Percentiles rank a stretch among this genome's conserved stretches.
Evolutionary conservation across 2,113 vertebrate genomes (phyloP).

Genomic region (Nyctibius bracteatus): DNA sequence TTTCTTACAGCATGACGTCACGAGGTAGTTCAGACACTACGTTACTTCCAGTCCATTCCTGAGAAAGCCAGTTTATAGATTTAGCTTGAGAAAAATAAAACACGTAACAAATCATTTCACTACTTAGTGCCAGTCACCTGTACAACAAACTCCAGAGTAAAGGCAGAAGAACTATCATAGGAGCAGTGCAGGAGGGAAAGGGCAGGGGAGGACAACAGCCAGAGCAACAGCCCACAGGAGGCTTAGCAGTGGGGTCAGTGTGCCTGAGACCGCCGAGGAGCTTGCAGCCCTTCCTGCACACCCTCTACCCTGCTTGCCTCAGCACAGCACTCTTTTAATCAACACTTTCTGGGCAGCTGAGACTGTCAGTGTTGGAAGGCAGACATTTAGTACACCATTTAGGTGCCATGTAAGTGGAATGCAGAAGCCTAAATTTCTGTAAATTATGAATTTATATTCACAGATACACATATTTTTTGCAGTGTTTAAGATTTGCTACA

Average conservation of each 20-base stretch:
- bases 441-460: neutral
- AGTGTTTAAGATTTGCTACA: neutral
- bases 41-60: neutral
- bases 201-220: neutral
- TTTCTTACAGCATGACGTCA: neutral
- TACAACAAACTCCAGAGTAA: neutral
- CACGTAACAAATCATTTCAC: neutral
- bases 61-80: neutral
- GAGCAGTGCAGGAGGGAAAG: neutral
- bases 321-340: neutral
- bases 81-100: neutral
- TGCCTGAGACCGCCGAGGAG: neutral
- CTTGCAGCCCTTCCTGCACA: neutral
- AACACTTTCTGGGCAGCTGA: neutral
- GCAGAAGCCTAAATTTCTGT: neutral
- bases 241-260: accelerated
- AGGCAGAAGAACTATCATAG: neutral
- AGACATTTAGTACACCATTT: neutral
- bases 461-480: neutral
- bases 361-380: neutral
- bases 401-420: neutral
- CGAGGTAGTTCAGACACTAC: neutral
- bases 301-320: neutral
- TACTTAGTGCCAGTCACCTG: neutral
- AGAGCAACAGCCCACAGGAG: neutral